Percentiles rank a stretch among this genome's conserved stretches.
phyloP scores from a whole-genome alignment of 2,113 vertebrate species.

The Laticauda laticaudata region DNA sequence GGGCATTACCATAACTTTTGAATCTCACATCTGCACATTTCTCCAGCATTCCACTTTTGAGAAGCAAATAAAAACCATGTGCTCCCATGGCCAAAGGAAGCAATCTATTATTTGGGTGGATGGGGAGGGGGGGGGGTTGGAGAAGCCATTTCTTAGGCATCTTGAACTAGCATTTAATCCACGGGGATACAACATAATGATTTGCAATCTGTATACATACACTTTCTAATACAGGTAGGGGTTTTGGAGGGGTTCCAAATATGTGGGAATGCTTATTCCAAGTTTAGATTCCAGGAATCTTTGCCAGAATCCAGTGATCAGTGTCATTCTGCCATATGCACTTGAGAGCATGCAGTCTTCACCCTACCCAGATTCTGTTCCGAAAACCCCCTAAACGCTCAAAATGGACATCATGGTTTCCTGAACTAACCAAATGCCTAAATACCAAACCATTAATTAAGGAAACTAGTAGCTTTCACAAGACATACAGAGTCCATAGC shows the following conservation, averaged over 20 bases:
- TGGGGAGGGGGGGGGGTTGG: neutral
- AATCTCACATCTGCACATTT: neutral
- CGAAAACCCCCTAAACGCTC: neutral
- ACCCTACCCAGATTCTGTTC: neutral
- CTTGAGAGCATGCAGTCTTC: neutral
- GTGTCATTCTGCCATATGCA: neutral
- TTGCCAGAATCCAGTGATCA: neutral
- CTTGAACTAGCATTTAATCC: neutral
- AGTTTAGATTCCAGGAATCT: neutral
- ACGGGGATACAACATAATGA: neutral
- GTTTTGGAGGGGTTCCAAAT: no score
- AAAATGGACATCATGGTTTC: neutral
- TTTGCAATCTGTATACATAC: neutral
- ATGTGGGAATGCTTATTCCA: neutral
- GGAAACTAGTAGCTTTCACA: neutral
- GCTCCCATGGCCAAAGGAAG: neutral
- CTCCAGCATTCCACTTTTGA: neutral
- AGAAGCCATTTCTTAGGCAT: neutral
- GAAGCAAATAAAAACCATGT: neutral
- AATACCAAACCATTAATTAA: neutral
- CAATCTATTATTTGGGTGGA: neutral
- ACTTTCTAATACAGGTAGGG: neutral
- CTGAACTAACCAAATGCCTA: neutral
- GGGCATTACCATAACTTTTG: neutral
- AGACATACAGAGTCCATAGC: neutral